These are phyloP conservation scores for Neotoma lepida DNA, from an alignment of 2,113 vertebrate species.

Conservation along the genomic window DNA sequence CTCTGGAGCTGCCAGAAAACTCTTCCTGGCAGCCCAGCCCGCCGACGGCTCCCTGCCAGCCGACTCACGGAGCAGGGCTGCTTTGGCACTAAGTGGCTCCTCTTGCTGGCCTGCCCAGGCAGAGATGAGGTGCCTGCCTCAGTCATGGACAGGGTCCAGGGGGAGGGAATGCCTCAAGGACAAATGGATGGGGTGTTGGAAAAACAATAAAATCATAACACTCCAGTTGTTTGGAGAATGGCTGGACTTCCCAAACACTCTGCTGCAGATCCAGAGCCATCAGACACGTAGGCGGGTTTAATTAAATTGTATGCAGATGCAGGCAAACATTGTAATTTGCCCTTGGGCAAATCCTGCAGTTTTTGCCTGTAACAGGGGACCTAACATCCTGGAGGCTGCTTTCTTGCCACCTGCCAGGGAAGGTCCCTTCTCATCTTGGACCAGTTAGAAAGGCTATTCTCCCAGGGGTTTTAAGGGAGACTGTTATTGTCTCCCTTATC, in stretches of 20 bases:
- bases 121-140: slow-evolving; percentile 70
- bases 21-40: slow-evolving; percentile 81
- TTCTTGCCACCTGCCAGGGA: slow-evolving; percentile 11
- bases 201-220: slow-evolving; percentile 83
- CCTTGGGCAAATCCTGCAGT: slow-evolving; percentile 79
- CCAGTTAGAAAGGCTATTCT: not conserved
- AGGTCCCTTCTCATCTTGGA: not conserved
- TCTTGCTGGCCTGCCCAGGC: slow-evolving; percentile 82
- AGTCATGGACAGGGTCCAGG: slow-evolving; percentile 78
- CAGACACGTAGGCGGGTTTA: slow-evolving; percentile 75
- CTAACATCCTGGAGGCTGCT: slow-evolving; percentile 58
- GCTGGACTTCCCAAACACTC: slow-evolving; percentile 79
- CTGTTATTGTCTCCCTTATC: not conserved
- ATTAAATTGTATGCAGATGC: slow-evolving; percentile 83
- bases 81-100: slow-evolving; percentile 73
- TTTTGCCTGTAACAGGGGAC: slow-evolving; percentile 73
- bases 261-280: slow-evolving; percentile 73
- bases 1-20: slow-evolving; percentile 81
- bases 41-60: slow-evolving; percentile 78
- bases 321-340: slow-evolving; percentile 79
- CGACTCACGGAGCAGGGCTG: slow-evolving; percentile 79
- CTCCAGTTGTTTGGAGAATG: slow-evolving; percentile 81
- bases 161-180: slow-evolving; percentile 84
- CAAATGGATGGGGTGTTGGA: slow-evolving; percentile 83
- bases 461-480: not conserved